Percentiles rank a stretch among this genome's conserved stretches.
These are phyloP conservation scores for Callionymus lyra DNA, from an alignment of 2,113 vertebrate species.

Conservation along the genomic window DNA sequence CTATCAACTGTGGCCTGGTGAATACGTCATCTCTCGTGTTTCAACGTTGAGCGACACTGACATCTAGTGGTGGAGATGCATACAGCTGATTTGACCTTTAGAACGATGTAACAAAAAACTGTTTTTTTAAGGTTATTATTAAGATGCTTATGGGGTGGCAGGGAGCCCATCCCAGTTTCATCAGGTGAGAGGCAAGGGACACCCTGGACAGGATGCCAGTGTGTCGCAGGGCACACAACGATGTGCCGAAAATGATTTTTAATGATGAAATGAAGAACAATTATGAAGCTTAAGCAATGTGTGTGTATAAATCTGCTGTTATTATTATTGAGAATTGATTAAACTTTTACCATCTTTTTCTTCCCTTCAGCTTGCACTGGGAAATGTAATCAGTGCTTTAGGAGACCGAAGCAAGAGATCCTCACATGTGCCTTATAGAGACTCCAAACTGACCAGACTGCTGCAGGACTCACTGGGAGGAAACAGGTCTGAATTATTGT, in stretches of 20 bases:
- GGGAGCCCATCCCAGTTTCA: too few species aligned
- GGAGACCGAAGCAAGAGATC: constrained; percentile 88
- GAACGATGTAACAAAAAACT: too few species aligned
- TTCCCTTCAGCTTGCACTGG: constrained; percentile 79
- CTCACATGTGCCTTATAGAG: constrained; percentile 91
- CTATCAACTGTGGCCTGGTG: constrained; percentile 98
- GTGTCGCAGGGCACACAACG: too few species aligned
- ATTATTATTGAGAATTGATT: too few species aligned
- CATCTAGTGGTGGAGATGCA: constrained; percentile 39
- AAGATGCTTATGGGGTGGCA: too few species aligned
- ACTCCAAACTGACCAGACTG: constrained; percentile 91
- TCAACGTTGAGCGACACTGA: constrained; percentile 2
- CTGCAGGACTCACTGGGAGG: constrained; percentile 94
- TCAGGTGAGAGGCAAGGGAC: too few species aligned
- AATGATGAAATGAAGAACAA: too few species aligned
- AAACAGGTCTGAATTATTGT: constrained; percentile 75
- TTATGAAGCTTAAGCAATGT: too few species aligned
- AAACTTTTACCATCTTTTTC: background rate
- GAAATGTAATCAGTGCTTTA: constrained; percentile 94
- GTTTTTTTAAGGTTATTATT: too few species aligned
- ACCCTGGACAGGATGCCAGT: too few species aligned
- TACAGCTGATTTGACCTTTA: background rate
- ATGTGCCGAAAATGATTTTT: too few species aligned
- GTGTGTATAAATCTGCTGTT: too few species aligned
- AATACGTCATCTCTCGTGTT: constrained; percentile 36